phyloP scores from a whole-genome alignment of 2,888 invertebrate genomes.

The Ecliptopera silaceata region DNA sequence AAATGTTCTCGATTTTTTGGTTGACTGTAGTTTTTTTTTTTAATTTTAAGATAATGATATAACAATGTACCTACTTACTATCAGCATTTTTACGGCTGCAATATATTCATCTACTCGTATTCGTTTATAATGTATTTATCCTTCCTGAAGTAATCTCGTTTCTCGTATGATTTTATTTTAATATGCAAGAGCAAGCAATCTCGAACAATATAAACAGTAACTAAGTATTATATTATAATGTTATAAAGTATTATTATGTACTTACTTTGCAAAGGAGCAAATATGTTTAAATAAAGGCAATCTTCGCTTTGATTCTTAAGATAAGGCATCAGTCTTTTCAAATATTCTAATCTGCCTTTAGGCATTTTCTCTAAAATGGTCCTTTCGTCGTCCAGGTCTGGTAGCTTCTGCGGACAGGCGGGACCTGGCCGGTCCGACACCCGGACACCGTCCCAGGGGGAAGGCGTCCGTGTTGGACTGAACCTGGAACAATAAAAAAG shows the following conservation, averaged over 20 bases:
- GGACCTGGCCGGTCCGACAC: conserved; percentile 91
- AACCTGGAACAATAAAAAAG: conserved; percentile 82
- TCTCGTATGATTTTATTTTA: too few relatives aligned
- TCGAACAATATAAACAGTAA: neutral
- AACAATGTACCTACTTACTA: too few relatives aligned
- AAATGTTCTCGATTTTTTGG: too few relatives aligned
- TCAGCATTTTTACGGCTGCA: too few relatives aligned
- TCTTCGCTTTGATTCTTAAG: conserved; percentile 98
- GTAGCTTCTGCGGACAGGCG: conserved; percentile 95
- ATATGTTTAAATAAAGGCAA: conserved; percentile 98
- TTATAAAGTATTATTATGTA: conserved; percentile 41
- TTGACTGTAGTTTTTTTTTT: too few relatives aligned
- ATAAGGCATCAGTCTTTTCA: conserved; percentile 94
- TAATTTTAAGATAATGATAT: too few relatives aligned
- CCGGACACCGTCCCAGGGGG: conserved; percentile 95
- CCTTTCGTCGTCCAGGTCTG: conserved; percentile 92
- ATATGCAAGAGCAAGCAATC: too few relatives aligned
- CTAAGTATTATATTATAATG: neutral
- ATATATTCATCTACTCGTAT: too few relatives aligned
- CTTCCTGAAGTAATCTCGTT: too few relatives aligned
- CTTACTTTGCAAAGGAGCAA: conserved; percentile 97
- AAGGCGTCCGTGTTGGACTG: conserved; percentile 96
- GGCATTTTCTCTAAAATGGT: conserved; percentile 94
- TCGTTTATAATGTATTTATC: too few relatives aligned
- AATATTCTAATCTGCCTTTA: conserved; percentile 93